Base-by-base conservation (phyloP, 1,140 invertebrate genomes). In the Parapsyche elsis region DNA sequence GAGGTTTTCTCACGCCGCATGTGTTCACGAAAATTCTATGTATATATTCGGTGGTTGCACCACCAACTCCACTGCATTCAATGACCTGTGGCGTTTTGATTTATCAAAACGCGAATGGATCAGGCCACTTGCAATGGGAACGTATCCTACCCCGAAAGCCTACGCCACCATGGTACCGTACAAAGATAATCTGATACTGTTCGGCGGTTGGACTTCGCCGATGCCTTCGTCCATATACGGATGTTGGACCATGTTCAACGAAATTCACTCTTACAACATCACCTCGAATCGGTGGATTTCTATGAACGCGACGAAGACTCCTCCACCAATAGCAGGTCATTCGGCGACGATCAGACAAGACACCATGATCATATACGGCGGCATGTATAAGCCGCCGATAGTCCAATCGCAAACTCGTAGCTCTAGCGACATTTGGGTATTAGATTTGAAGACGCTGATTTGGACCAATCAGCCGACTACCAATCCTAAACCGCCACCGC, bases 31-130 rank as follows among this genome's bases (percentile, higher is more conserved):
- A 70, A 95, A 95, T 87, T 94, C 92, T 1, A 95, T 99, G 95
- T 99, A 96, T 87, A 92, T 99, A 38, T 99, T 99, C 92, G 97
- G 97, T 67, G 98, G 98, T 0, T 98, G 96, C 84, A 98, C 97
- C n/a, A 94, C 95, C 38, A 94, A 95, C 46, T 94, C 94, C 84
- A 99, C 98, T 19, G 97, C 97, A 9, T 99, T 99, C 85, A 99
- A 99, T 91, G 98, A 99, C 90, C 90, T 99, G 9, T 99, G 98
- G 98, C 91, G 92, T 83, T 93, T 99, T 86, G 95, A 99, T 90
- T 90, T 99, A 59, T 93, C 94, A 7, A 93, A 92, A 61, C 90
- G 96, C 85, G 90, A 92, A 83, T 98, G 97, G 97, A 89, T 93
- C 5, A 90, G 95, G 84, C 94, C 94, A 0, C 86, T 95, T 10